Evolutionary conservation across 2,113 vertebrate genomes (phyloP).

Genomic region (Pterophyllum scalare): DNA sequence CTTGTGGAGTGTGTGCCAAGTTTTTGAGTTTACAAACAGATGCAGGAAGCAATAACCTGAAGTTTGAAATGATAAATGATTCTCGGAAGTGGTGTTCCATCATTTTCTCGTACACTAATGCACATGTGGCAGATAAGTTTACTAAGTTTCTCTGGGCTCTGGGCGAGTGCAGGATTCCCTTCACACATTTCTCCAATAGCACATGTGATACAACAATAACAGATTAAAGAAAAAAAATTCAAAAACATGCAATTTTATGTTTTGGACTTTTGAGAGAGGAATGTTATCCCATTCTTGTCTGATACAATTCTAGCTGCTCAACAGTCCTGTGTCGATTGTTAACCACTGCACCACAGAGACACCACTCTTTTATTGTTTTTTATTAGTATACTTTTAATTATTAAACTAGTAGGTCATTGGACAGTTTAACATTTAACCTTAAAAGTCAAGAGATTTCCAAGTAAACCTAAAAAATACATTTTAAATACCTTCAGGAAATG

Average conservation of each 20-base stretch:
- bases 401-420: too few species aligned
- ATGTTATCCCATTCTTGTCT: neutral
- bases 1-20: neutral
- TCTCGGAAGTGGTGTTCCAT: neutral
- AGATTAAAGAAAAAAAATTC: neutral
- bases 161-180: neutral
- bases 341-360: neutral
- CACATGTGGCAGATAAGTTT: neutral
- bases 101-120: neutral
- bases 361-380: too few species aligned
- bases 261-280: too few species aligned
- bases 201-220: neutral
- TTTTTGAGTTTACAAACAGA: constrained; percentile 2
- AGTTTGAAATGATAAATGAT: neutral
- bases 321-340: neutral
- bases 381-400: neutral
- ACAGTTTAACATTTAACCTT: neutral
- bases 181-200: neutral
- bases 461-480: too few species aligned
- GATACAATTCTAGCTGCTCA: neutral
- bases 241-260: neutral
- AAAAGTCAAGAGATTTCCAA: neutral
- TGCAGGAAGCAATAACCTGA: neutral
- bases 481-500: neutral
- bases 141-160: neutral